Evolutionary conservation across 1,140 invertebrate species (phyloP).

Genomic region (Eufriesea mexicana): DNA sequence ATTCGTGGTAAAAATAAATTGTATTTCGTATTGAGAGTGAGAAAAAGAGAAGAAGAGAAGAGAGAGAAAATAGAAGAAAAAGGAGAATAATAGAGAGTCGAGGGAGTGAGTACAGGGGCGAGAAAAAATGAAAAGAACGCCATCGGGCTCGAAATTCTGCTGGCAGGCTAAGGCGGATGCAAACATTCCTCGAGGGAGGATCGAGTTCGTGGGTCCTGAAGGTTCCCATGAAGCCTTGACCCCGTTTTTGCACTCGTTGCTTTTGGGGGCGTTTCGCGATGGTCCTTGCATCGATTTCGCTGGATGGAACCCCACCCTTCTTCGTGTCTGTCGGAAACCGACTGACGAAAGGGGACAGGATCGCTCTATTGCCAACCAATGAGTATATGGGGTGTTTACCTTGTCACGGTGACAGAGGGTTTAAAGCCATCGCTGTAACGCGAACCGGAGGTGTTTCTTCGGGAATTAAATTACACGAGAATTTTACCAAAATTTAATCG

Average conservation of each 20-base stretch:
- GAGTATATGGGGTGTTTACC: too few relatives aligned
- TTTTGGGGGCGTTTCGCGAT: constrained; percentile 40
- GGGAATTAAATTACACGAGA: too few relatives aligned
- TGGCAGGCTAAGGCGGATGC: neutral
- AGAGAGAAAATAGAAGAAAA: neutral
- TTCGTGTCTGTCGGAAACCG: constrained; percentile 17
- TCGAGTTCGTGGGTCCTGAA: constrained; percentile 39
- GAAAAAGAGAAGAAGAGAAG: neutral
- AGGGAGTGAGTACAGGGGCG: neutral
- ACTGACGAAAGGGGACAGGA: constrained; percentile 18
- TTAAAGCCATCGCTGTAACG: too few relatives aligned
- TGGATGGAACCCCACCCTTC: constrained; percentile 50
- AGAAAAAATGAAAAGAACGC: neutral
- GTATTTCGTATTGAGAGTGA: neutral
- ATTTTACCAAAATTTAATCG: too few relatives aligned
- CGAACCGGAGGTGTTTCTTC: too few relatives aligned
- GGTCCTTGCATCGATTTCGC: constrained; percentile 63
- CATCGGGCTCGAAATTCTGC: neutral
- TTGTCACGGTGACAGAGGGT: too few relatives aligned
- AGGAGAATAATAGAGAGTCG: too few relatives aligned
- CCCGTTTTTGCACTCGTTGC: constrained; percentile 38
- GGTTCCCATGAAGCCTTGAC: constrained; percentile 59
- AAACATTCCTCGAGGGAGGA: constrained; percentile 34
- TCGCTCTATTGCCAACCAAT: neutral
- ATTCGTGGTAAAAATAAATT: neutral